Conservation (phyloP, 2,113 vertebrate genomes). For the Xenopus borealis region DNA sequence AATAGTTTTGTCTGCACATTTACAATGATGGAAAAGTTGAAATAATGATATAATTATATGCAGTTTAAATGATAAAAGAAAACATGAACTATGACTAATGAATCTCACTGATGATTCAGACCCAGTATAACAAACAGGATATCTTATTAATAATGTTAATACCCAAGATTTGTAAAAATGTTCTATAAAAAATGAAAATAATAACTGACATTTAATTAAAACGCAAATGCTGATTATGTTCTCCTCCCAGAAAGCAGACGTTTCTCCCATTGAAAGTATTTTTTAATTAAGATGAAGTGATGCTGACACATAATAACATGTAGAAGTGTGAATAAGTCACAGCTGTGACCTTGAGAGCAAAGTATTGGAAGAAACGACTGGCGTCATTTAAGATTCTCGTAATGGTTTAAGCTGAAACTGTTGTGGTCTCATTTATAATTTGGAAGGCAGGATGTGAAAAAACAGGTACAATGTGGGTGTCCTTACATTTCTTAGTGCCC, state of each 20-base stretch:
- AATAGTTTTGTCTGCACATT: no score
- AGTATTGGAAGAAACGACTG: neutral
- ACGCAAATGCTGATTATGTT: slow-evolving; percentile 9
- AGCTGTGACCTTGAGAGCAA: slow-evolving; percentile 18
- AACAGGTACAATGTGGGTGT: no score
- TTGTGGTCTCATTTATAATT: no score
- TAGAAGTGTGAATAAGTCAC: slow-evolving; percentile 9
- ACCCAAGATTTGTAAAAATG: slow-evolving; percentile 21
- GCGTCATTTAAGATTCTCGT: no score
- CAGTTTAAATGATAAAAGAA: slow-evolving; percentile 2
- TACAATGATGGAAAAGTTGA: no score
- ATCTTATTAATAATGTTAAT: slow-evolving; percentile 20
- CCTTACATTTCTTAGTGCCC: no score
- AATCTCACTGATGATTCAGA: slow-evolving; percentile 11
- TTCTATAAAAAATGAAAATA: slow-evolving; percentile 16
- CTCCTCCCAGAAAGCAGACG: slow-evolving; percentile 8
- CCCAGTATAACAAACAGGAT: slow-evolving; percentile 22
- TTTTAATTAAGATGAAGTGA: slow-evolving; percentile 36
- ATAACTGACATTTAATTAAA: slow-evolving; percentile 42
- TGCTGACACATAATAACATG: slow-evolving; percentile 14
- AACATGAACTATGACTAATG: slow-evolving; percentile 28
- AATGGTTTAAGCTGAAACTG: no score
- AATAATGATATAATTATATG: slow-evolving; percentile 3
- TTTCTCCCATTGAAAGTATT: slow-evolving; percentile 22
- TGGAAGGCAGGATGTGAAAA: no score